These are phyloP conservation scores for Caretta caretta DNA, from an alignment of 2,113 vertebrate species.

Conservation along the genomic window DNA sequence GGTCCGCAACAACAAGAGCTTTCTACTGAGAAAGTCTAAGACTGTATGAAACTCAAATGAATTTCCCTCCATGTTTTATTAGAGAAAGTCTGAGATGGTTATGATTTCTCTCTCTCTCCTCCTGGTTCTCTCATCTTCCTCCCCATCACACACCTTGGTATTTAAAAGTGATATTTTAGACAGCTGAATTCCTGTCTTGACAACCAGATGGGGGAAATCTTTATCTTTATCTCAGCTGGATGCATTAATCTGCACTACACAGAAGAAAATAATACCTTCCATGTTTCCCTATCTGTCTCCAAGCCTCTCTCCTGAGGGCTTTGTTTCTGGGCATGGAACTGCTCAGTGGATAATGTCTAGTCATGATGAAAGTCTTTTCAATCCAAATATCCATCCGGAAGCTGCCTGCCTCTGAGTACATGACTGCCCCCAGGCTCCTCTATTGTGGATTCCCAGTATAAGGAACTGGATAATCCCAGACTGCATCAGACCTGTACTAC, in stretches of 20 bases:
- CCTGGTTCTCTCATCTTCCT: conserved; percentile 38
- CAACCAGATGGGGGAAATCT: not conserved
- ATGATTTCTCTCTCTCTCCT: conserved; percentile 36
- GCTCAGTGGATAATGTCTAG: not conserved
- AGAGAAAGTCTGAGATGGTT: not conserved
- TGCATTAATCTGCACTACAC: conserved; percentile 5
- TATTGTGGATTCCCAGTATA: not conserved
- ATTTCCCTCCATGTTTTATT: not conserved
- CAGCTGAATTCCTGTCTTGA: not conserved
- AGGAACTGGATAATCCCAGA: conserved; percentile 14
- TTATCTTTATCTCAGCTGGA: conserved; percentile 33
- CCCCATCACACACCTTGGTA: conserved; percentile 21
- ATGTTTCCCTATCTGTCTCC: conserved; percentile 41
- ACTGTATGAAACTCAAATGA: conserved; percentile 33
- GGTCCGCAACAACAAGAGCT: conserved; percentile 33
- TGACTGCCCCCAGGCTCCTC: not conserved
- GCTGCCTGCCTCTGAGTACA: not conserved
- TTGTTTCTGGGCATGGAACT: conserved; percentile 41
- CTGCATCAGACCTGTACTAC: not conserved
- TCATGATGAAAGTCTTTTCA: not conserved
- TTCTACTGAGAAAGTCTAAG: conserved; percentile 66
- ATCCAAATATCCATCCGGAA: not conserved
- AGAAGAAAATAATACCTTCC: conserved; percentile 31
- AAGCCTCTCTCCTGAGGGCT: not conserved
- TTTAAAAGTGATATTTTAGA: conserved; percentile 47